Base-by-base conservation (phyloP, 2,113 vertebrate genomes). In the Regulus satrapa region DNA sequence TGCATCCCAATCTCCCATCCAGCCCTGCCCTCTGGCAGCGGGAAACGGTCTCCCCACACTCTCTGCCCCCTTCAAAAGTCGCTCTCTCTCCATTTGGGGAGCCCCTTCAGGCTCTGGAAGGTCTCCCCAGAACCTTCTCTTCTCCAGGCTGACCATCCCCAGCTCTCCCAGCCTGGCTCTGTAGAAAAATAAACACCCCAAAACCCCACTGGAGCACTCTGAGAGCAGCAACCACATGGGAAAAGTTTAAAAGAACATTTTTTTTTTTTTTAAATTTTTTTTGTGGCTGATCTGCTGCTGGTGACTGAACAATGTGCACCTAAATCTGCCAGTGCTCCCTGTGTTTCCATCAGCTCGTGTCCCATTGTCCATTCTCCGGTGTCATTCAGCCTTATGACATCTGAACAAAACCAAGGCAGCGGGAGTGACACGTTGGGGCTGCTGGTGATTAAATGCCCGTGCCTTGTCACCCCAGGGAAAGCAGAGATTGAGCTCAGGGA, bases 301-400 rank as follows among this genome's bases (percentile, higher is more conserved):
- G 69, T 72, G 76, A 89, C 87, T 59, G 43, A 96, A 96, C 94
- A 96, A 96, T 96, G 85, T n/a, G 64, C 85, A 56, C 92, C 86
- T 95, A 96, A 95, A 96, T 96, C 94, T 97, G 94, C 88, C 95
- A 97, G n/a, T 8, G 63, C 54, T 93, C 26, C 25, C 74, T 51
- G 71, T 75, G 84, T 95, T 96, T 95, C 92, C 94, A 94, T 63
- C 93, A 95, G 93, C 90, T 90, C 43, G 74, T 96, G 85, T 95
- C 85, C 92, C 90, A 93, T 97, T 97, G 95, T 97, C 88, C 92
- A 97, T 97, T 96, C 95, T 96, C 93, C 85, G 61, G 46, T 40
- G 76, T 49, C 95, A 63, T 43, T 97, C 93, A 97, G 95, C 95
- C 96, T 96, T 97, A 1, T 52, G 90, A 96, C 85, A 38, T 67